Evolutionary conservation across 2,888 invertebrate species (phyloP).

Genomic region (Melangyna quadrimaculata): DNA sequence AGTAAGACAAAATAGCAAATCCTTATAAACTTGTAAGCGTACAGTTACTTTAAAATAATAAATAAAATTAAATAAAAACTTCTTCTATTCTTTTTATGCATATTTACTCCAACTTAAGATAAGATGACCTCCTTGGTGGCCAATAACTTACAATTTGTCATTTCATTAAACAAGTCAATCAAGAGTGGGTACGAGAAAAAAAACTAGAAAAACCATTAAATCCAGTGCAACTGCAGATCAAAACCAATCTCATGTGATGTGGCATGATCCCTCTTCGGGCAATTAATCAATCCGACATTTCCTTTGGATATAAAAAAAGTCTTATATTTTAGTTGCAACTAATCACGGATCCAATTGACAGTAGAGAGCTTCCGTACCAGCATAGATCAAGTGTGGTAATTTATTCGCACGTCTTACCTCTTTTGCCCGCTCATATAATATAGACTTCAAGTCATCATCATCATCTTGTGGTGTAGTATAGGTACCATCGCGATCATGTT

Average conservation of each 20-base stretch:
- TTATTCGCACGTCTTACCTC: constrained; percentile 51
- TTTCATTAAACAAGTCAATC: constrained; percentile 8
- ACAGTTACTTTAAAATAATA: background rate
- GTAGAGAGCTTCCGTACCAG: constrained; percentile 61
- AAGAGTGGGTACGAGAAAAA: background rate
- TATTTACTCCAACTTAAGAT: background rate
- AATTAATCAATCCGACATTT: constrained; percentile 64
- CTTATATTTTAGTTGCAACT: constrained; percentile 48
- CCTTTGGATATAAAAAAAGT: constrained; percentile 33
- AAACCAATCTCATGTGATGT: constrained; percentile 15
- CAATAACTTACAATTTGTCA: constrained; percentile 32
- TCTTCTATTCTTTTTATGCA: background rate
- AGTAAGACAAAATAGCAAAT: too few relatives aligned
- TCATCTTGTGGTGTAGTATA: background rate
- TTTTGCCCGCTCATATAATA: background rate
- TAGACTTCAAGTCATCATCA: constrained; percentile 8
- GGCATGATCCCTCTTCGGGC: constrained; percentile 20
- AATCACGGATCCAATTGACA: constrained; percentile 56
- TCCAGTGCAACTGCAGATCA: background rate
- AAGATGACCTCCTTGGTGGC: constrained; percentile 4
- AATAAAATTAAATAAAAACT: background rate
- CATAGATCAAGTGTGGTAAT: constrained; percentile 65
- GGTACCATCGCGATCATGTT: background rate
- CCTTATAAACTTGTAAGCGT: background rate
- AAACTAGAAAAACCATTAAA: constrained; percentile 12